Evolutionary conservation across 2,888 invertebrate species (phyloP), one percentile per base, ranked within the genome.

Genomic region (Celastrina argiolus): DNA sequence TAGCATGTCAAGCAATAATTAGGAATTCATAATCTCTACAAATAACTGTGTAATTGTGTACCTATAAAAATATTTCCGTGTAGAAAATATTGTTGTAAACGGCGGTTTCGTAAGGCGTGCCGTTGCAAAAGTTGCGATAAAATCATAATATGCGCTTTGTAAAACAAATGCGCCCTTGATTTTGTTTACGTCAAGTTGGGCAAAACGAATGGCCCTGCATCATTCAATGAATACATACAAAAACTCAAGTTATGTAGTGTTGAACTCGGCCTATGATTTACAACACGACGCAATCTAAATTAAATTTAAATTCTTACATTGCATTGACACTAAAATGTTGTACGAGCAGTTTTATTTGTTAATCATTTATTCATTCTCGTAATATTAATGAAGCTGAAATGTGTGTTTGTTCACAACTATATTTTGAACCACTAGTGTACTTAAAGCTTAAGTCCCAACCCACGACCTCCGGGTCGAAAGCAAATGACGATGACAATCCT

Each of bases 61-160:
- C n/a, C n/a, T n/a, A n/a, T 42, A 16, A 42, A 42, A 42, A 4
- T 26, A 22, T 12, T 51, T 28, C 7, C 39, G 12, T 12, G 31
- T 64, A 39, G n/a, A 59, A 65, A 39, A 56, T 41, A 64, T 56
- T 5, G 18, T 28, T 42, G 58, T 45, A 45, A 14, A 3, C 18
- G 31, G 36, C 12, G 5, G 18, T 58, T 58, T 51, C 64, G 61
- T 22, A 59, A 58, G 66, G 70, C 70, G 73, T 71, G 67, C 69
- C 56, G 68, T 78, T 77, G 69, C 74, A 71, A 74, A 74, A 76
- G 69, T 66, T 68, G 58, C 70, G 74, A 77, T 75, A 72, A 69
- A 69, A 77, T 76, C 76, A 69, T 68, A 63, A 69, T 68, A 63
- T 59, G 70, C 66, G 63, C 65, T 63, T 56, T 67, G 64, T 63